phyloP scores from a whole-genome alignment of 2,888 invertebrate species.

The Sthenelais limicola region DNA sequence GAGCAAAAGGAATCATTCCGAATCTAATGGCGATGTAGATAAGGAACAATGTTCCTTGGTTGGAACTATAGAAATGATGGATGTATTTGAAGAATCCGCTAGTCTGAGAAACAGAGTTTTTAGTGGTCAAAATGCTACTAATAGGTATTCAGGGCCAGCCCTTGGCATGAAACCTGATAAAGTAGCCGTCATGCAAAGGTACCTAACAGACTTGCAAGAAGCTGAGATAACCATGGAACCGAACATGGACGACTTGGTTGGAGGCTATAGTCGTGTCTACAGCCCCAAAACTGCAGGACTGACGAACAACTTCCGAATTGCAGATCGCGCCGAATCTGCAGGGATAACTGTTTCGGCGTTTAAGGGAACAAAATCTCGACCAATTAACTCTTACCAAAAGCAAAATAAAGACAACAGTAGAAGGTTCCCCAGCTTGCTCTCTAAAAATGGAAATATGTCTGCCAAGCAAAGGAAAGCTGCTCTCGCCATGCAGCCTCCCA shows the following conservation, averaged over 20 bases:
- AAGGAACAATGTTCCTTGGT: no score
- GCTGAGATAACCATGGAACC: background rate
- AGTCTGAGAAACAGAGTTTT: no score
- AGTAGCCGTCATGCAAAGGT: conserved; percentile 5
- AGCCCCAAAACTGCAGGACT: no score
- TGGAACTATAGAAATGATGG: no score
- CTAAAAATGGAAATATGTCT: background rate
- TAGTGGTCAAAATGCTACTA: no score
- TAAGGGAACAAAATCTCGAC: background rate
- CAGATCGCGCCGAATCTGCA: conserved; percentile 2
- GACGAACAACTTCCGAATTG: no score
- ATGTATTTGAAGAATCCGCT: no score
- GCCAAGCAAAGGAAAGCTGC: background rate
- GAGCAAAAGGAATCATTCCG: no score
- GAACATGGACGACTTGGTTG: background rate
- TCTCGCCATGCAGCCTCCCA: conserved; percentile 4
- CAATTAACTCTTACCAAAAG: background rate
- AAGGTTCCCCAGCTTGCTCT: background rate
- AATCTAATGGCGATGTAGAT: no score
- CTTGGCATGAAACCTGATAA: no score
- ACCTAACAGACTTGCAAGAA: conserved; percentile 7
- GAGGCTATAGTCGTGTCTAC: no score
- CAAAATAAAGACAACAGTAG: background rate
- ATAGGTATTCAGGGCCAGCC: no score
- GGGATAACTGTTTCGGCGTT: conserved; percentile 9